phyloP scores from a whole-genome alignment of 2,113 vertebrate species.

The Hypomesus transpacificus region DNA sequence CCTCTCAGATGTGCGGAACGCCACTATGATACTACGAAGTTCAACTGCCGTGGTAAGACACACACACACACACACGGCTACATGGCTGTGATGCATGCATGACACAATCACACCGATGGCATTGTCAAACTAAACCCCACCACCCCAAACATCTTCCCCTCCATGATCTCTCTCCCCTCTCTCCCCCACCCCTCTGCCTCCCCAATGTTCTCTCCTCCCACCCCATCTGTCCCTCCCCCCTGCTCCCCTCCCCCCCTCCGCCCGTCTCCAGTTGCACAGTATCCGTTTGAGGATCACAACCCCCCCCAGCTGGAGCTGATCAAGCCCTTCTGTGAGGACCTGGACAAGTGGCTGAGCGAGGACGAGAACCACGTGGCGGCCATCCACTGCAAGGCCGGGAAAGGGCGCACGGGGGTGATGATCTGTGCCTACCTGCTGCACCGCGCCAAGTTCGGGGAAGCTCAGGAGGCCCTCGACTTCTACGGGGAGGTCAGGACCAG shows the following conservation, averaged over 20 bases:
- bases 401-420: slow-evolving; percentile 97
- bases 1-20: slow-evolving; percentile 90
- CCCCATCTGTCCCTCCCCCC: slow-evolving; percentile 8
- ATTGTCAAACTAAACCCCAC: not conserved
- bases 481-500: slow-evolving; percentile 96
- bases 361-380: slow-evolving; percentile 96
- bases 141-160: not conserved
- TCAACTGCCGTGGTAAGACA: slow-evolving; percentile 91
- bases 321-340: slow-evolving; percentile 95
- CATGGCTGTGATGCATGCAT: not conserved
- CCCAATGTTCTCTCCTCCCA: not conserved
- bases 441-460: slow-evolving; percentile 89
- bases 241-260: not conserved
- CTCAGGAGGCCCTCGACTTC: slow-evolving; percentile 96
- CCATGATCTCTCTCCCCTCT: not conserved
- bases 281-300: slow-evolving; percentile 98
- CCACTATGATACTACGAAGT: slow-evolving; percentile 95
- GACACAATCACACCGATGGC: not conserved
- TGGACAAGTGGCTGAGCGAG: slow-evolving; percentile 95
- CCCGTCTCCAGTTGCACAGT: slow-evolving; percentile 85
- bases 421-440: slow-evolving; percentile 98
- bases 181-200: slow-evolving; percentile 1
- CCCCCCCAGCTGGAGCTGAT: slow-evolving; percentile 97
- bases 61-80: not conserved
- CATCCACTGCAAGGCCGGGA: slow-evolving; percentile 98